Conservation (phyloP, 2,797 vertebrate genomes). For the Smutsia gigantea region DNA sequence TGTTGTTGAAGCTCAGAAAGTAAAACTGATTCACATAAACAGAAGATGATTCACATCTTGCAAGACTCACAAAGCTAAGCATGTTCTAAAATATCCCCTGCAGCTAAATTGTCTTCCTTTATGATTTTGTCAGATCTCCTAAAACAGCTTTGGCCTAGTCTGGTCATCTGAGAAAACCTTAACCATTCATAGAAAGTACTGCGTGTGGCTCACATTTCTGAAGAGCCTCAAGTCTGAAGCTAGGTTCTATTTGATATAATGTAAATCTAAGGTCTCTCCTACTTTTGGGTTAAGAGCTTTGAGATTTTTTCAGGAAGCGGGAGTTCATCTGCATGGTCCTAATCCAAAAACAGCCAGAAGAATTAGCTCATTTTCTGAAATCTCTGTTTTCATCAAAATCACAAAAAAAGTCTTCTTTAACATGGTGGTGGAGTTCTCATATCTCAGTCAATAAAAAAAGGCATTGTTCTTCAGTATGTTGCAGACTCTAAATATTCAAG, state of each 20-base stretch:
- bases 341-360: neutral
- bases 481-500: neutral
- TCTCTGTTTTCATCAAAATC: neutral
- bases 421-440: neutral
- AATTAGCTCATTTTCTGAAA: neutral
- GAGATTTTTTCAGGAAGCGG: constrained; percentile 19
- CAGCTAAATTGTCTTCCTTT: constrained; percentile 42
- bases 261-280: neutral
- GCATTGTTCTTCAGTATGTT: neutral
- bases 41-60: constrained; percentile 67
- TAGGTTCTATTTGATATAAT: neutral
- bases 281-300: neutral
- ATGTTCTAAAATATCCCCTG: constrained; percentile 1
- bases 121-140: constrained; percentile 19
- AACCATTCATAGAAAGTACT: neutral
- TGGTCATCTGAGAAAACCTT: constrained; percentile 34
- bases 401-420: neutral
- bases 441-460: neutral
- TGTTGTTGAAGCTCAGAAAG: constrained; percentile 58
- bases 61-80: constrained; percentile 7
- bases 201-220: neutral
- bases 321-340: neutral
- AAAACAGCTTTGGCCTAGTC: neutral
- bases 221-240: neutral
- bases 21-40: constrained; percentile 56